These are phyloP conservation scores for Rhinophrynus dorsalis DNA, from an alignment of 2,797 vertebrate genomes.

Conservation along the genomic window DNA sequence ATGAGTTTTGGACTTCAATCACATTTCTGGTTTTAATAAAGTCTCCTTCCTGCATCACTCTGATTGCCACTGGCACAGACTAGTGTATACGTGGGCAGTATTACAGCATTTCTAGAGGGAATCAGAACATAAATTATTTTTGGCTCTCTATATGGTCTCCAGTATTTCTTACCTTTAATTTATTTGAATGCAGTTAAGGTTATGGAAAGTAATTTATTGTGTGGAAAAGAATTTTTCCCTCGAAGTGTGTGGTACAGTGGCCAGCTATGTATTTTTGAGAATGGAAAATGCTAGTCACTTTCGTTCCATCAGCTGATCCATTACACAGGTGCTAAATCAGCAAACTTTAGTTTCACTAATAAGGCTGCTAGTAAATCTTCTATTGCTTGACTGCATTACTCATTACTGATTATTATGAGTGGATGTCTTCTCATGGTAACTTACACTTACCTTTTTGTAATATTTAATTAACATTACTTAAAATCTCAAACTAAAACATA, in stretches of 20 bases:
- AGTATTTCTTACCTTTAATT: background rate
- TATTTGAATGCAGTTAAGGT: conserved; percentile 1
- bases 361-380: background rate
- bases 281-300: conserved; percentile 10
- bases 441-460: no score
- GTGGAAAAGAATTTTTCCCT: conserved; percentile 30
- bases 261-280: conserved; percentile 1
- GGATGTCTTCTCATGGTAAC: no score
- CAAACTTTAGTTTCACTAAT: background rate
- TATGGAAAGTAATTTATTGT: conserved; percentile 24
- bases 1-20: background rate
- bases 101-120: conserved; percentile 8
- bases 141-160: background rate
- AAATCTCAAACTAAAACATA: no score
- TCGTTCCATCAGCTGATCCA: background rate
- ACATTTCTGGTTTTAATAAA: conserved; percentile 30
- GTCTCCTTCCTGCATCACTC: conserved; percentile 5
- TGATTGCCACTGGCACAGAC: background rate
- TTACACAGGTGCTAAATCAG: background rate
- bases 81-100: conserved; percentile 23
- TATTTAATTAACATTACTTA: no score
- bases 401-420: no score
- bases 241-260: conserved; percentile 23
- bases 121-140: background rate
- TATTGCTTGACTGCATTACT: background rate